Evolutionary conservation across 2,113 vertebrate genomes (phyloP).

Genomic region (Pseudopodoces humilis): DNA sequence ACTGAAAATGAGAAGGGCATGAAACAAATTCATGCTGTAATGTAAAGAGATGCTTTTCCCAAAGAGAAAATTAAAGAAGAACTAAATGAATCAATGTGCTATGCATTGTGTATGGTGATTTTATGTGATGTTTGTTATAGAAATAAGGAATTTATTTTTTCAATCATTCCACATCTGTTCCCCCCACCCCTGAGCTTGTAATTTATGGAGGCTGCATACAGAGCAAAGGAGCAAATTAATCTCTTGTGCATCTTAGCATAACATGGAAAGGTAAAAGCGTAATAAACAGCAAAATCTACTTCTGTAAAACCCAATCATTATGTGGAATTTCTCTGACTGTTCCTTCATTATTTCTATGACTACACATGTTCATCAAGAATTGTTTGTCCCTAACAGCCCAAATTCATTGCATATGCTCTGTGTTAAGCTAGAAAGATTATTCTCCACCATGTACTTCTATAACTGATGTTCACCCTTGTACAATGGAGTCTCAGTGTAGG

Average conservation of each 20-base stretch:
- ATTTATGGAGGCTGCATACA: neutral
- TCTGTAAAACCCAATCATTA: neutral
- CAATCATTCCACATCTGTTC: slow-evolving; percentile 52
- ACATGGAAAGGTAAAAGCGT: neutral
- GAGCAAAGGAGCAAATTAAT: slow-evolving; percentile 38
- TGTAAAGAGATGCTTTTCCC: slow-evolving; percentile 77
- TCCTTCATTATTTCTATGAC: neutral
- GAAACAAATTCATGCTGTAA: slow-evolving; percentile 80
- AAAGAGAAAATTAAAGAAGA: slow-evolving; percentile 77
- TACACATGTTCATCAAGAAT: neutral
- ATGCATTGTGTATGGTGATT: slow-evolving; percentile 74
- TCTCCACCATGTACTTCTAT: slow-evolving; percentile 1
- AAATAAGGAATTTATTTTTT: slow-evolving; percentile 62
- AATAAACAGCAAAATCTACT: slow-evolving; percentile 18
- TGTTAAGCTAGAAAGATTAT: neutral
- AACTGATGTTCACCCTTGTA: neutral
- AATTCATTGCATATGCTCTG: neutral
- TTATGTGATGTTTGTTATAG: slow-evolving; percentile 76
- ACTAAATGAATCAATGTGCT: slow-evolving; percentile 78
- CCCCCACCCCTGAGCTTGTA: slow-evolving; percentile 49
- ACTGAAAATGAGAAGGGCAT: slow-evolving; percentile 78
- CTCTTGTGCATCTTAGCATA: neutral
- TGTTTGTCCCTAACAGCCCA: neutral
- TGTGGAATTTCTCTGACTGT: neutral
- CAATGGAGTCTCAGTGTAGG: slow-evolving; percentile 2